phyloP scores from a whole-genome alignment of 92 coral and sea anemone species.

The Virgularia gustaviana region DNA sequence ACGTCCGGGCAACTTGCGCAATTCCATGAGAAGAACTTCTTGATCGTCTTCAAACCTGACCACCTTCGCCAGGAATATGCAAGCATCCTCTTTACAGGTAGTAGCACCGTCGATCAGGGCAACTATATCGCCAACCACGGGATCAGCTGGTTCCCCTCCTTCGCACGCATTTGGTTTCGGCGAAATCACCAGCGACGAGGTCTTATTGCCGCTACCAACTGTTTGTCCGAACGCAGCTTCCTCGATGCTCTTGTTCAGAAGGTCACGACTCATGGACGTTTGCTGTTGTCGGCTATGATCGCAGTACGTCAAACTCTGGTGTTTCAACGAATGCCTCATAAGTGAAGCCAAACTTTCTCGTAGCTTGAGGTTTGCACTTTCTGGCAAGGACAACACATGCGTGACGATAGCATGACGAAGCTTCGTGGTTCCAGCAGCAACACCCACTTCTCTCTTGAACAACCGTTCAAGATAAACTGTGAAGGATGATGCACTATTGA shows the following conservation, averaged over 20 bases:
- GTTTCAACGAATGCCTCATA: conserved; percentile 34
- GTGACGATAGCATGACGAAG: conserved; percentile 31
- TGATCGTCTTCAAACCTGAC: neutral
- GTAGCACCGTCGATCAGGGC: conserved; percentile 17
- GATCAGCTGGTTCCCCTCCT: neutral
- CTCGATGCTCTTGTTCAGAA: neutral
- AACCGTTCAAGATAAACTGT: neutral
- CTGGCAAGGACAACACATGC: conserved; percentile 27
- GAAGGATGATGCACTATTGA: conserved; percentile 7
- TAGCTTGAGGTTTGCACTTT: conserved; percentile 16
- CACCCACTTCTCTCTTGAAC: conserved; percentile 20
- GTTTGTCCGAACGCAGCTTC: conserved; percentile 9
- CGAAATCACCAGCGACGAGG: no score
- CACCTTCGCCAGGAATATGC: conserved; percentile 7
- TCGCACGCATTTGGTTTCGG: neutral
- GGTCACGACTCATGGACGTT: conserved; percentile 6
- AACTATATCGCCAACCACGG: conserved; percentile 22
- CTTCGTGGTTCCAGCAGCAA: conserved; percentile 31
- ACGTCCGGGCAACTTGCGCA: neutral
- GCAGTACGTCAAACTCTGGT: conserved; percentile 19
- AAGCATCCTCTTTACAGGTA: conserved; percentile 15
- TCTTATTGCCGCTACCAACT: neutral
- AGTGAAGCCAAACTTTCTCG: conserved; percentile 30
- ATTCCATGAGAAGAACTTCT: conserved; percentile 15
- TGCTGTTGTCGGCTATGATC: conserved; percentile 9